Evolutionary conservation across 2,113 vertebrate species (phyloP).

Genomic region (Forbesichthys papilliferus): DNA sequence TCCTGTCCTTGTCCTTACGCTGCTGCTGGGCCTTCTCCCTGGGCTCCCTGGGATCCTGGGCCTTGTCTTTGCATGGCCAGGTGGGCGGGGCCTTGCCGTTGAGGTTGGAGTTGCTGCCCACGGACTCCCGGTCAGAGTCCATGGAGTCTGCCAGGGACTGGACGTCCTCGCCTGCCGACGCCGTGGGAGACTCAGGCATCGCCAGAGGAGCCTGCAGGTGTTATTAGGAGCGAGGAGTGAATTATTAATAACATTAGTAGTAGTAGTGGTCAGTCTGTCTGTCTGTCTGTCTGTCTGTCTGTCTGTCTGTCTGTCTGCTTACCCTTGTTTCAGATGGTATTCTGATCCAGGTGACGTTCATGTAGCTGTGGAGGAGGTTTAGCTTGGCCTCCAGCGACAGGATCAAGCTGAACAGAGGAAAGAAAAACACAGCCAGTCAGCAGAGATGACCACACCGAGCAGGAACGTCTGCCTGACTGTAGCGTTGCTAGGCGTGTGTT

Average conservation of each 20-base stretch:
- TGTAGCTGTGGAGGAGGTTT: slow-evolving; percentile 97
- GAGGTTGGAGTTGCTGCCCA: slow-evolving; percentile 96
- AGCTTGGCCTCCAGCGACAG: slow-evolving; percentile 98
- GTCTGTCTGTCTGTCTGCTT: slow-evolving; percentile 7
- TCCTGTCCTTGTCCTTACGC: slow-evolving; percentile 93
- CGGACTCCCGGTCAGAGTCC: slow-evolving; percentile 95
- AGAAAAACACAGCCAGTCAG: not conserved
- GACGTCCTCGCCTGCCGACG: slow-evolving; percentile 94
- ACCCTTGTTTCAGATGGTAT: slow-evolving; percentile 98
- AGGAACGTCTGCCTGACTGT: not conserved
- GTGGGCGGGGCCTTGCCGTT: slow-evolving; percentile 74
- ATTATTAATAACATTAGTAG: not conserved
- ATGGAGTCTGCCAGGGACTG: slow-evolving; percentile 96
- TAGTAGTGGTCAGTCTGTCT: not conserved
- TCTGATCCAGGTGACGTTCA: slow-evolving; percentile 99
- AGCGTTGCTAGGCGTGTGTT: slow-evolving; percentile 1
- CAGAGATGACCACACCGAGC: not conserved
- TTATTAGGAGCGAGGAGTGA: not conserved
- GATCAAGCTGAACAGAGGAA: slow-evolving; percentile 84
- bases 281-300: not conserved
- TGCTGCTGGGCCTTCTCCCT: slow-evolving; percentile 84
- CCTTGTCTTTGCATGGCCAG: slow-evolving; percentile 46
- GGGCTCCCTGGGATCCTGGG: slow-evolving; percentile 76
- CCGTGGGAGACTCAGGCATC: slow-evolving; percentile 97
- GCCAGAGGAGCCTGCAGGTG: slow-evolving; percentile 90